Conservation (phyloP, 2,113 vertebrate species). For the Xiphorhynchus elegans region DNA sequence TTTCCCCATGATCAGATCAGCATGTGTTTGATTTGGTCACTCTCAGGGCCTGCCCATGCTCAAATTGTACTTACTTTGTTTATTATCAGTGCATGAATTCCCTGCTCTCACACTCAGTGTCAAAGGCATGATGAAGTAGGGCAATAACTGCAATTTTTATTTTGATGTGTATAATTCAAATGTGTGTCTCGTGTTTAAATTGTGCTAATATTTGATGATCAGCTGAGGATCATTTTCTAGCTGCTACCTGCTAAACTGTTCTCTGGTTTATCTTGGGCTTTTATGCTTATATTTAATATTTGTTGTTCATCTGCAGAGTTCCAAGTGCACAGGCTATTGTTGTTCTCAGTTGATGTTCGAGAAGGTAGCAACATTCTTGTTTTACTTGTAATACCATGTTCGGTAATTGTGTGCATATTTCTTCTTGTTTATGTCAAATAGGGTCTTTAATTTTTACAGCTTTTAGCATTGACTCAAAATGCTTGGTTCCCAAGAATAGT, state of each 20-base stretch:
- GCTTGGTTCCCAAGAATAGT: constrained; percentile 41
- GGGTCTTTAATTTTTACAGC: background rate
- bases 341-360: background rate
- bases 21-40: background rate
- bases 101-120: background rate
- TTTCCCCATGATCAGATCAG: background rate
- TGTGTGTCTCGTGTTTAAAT: background rate
- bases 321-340: background rate
- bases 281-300: background rate
- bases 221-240: background rate
- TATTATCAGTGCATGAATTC: background rate
- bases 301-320: background rate
- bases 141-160: background rate
- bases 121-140: background rate
- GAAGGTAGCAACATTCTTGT: background rate
- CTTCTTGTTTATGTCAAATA: background rate
- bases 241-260: background rate
- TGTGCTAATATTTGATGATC: background rate
- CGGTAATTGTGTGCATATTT: background rate
- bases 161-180: background rate
- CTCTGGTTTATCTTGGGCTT: background rate
- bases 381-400: background rate
- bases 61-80: background rate
- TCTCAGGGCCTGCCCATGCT: background rate
- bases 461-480: constrained; percentile 1